phyloP scores from a whole-genome alignment of 37 sponge, comb jelly and placozoan species.

The Diacarnus erythraeanus region DNA sequence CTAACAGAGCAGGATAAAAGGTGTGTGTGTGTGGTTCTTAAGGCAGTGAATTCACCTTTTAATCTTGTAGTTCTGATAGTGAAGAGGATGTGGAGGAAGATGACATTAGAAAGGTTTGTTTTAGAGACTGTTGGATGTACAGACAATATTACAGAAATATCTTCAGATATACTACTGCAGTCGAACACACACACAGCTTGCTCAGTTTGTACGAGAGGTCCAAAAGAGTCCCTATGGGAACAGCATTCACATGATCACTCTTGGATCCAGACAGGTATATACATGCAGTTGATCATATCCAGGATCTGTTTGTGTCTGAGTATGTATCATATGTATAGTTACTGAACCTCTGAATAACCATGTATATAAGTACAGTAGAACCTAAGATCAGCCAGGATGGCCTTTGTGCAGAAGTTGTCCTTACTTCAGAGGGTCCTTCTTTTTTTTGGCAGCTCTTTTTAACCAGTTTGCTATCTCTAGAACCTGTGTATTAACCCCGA shows the following conservation, averaged over 20 bases:
- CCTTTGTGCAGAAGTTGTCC: too few species aligned
- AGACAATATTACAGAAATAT: too few species aligned
- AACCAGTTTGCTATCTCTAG: too few species aligned
- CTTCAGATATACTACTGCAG: conserved; percentile 96
- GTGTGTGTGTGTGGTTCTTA: too few species aligned
- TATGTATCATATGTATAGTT: too few species aligned
- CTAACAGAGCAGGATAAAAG: neutral
- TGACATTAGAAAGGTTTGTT: conserved; percentile 45
- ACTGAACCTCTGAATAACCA: too few species aligned
- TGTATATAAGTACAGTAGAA: too few species aligned
- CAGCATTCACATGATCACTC: conserved; percentile 59
- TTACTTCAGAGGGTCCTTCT: too few species aligned
- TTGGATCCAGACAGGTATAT: conserved; percentile 89
- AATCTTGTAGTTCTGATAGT: conserved; percentile 22
- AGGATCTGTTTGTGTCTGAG: neutral
- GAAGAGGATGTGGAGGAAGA: conserved; percentile 66
- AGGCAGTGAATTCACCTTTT: too few species aligned
- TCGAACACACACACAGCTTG: conserved; percentile 96
- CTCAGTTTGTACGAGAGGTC: conserved; percentile 97
- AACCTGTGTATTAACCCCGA: conserved; percentile 90
- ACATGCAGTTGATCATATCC: neutral
- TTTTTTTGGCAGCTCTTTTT: neutral
- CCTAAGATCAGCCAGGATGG: too few species aligned
- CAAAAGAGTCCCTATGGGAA: conserved; percentile 80
- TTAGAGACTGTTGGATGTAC: neutral